Evolutionary conservation across 2,113 vertebrate species (phyloP).

Genomic region (Ondatra zibethicus): DNA sequence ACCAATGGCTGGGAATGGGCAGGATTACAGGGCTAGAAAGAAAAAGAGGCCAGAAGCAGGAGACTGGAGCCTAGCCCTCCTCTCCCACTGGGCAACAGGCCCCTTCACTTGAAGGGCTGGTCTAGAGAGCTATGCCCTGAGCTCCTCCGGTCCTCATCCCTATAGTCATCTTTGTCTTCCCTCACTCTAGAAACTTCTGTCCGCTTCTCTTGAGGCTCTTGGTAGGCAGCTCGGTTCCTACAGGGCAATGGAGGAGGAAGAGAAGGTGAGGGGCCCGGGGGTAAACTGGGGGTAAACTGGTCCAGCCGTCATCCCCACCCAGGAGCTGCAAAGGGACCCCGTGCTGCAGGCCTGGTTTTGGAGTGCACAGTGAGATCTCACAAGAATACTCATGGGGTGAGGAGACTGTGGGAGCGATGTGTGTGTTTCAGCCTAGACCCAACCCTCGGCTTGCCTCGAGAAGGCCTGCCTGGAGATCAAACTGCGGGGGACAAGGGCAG

Average conservation of each 20-base stretch:
- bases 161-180: background rate
- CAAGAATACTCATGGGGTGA: fast-evolving
- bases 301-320: background rate
- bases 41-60: no score
- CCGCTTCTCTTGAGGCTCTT: slow-evolving; percentile 21
- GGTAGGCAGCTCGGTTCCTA: slow-evolving; percentile 57
- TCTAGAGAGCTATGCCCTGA: background rate
- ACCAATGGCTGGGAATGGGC: fast-evolving
- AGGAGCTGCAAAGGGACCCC: background rate
- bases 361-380: background rate
- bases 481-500: background rate
- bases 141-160: background rate
- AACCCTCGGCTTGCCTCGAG: background rate
- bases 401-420: background rate
- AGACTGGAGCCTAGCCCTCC: fast-evolving
- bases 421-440: background rate
- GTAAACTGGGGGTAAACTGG: fast-evolving
- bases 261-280: fast-evolving
- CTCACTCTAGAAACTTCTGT: background rate
- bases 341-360: background rate
- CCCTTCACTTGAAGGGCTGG: background rate
- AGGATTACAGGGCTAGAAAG: background rate
- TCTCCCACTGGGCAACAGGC: no score
- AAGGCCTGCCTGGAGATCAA: background rate
- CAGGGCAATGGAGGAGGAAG: background rate